Conservation (phyloP, 30 jellyfish, hydroid and myxozoan species). For the Cassiopea xamachana region DNA sequence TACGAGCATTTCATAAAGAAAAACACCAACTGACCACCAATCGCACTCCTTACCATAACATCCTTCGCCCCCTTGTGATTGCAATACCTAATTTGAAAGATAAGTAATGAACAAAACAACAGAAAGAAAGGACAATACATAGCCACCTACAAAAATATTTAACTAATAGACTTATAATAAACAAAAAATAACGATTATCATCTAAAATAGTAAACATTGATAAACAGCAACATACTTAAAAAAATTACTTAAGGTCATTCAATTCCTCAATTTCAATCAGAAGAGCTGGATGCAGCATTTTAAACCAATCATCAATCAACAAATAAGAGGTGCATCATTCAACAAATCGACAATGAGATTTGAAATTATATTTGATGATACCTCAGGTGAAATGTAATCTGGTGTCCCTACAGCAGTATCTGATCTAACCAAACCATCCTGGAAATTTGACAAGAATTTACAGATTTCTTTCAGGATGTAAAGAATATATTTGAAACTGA, state of each 20-base stretch:
- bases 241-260: too few relatives aligned
- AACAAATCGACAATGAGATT: neutral
- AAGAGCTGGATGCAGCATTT: too few relatives aligned
- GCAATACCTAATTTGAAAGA: conserved; percentile 67
- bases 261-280: too few relatives aligned
- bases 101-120: neutral
- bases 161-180: too few relatives aligned
- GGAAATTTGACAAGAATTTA: neutral
- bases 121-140: neutral
- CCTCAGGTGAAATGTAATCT: conserved; percentile 99
- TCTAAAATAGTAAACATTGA: too few relatives aligned
- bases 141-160: too few relatives aligned
- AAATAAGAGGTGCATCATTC: too few relatives aligned
- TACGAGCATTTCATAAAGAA: conserved; percentile 93
- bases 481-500: neutral
- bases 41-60: conserved; percentile 95
- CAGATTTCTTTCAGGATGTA: neutral
- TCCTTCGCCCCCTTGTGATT: conserved; percentile 96
- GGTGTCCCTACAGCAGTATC: conserved; percentile 99
- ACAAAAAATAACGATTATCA: too few relatives aligned
- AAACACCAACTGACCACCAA: conserved; percentile 99
- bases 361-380: neutral
- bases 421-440: conserved; percentile 94
- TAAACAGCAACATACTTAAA: too few relatives aligned
- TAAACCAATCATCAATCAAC: too few relatives aligned